Base-by-base conservation (phyloP, 2,797 vertebrate genomes). In the Sebastes steindachneri region DNA sequence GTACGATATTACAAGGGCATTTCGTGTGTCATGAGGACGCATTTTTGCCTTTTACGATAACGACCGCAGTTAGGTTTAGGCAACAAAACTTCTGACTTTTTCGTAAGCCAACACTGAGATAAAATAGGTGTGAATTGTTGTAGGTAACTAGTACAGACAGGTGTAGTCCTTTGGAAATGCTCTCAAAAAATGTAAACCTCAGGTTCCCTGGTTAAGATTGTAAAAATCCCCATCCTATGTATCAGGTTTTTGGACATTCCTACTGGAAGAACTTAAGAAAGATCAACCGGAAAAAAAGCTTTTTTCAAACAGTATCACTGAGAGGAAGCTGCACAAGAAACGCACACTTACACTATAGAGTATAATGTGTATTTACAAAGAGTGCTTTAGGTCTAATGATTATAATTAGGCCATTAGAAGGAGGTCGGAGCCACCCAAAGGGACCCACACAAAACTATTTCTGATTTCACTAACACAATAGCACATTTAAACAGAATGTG, bases 381-480 rank as follows among this genome's bases (percentile, higher is more conserved):
- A 28, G 23, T 11, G 28, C 59, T 77, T 59, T 65, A 68, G 59
- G 80, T 33, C 66, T 85, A 89, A 86, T 80, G 62, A 71, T 83
- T 73, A 60, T 81, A 89, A 90, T 88, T 74, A 88, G 85, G 86
- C 26, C 77, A 80, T 83, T 81, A 80, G 65, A 89, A 90, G 60
- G 83, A 90, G 88, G 86, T 74, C 86, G 77, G 67, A 71, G 70
- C 41, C 69, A 75, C 83, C 85, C 74, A 60, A 88, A 72, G 87
- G 83, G 84, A 89, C 57, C 41, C 17, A 55, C 68, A 72, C 28
- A 28, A 41, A 55, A 33, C 73, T 75, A 79, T 79, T 87, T 83
- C 12, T 12, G 64, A 85, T 62, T 73, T 67, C 23, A 31, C 37
- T 26, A 55, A 60, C 35, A 45, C 29, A 71, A 75, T 59, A 73